These are phyloP conservation scores for Manduca sexta DNA, from an alignment of 1,140 invertebrate genomes.

Conservation along the genomic window DNA sequence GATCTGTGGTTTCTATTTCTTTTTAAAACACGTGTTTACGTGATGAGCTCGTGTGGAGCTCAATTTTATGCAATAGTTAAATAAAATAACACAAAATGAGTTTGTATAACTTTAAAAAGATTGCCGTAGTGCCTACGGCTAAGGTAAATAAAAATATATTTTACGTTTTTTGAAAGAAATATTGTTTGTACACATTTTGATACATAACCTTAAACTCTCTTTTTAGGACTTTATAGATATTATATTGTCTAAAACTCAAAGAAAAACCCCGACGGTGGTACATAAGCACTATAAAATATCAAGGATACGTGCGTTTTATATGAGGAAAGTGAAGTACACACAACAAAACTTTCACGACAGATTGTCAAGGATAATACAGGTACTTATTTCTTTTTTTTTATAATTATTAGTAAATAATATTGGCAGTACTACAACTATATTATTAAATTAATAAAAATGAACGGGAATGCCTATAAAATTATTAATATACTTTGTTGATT, in stretches of 20 bases:
- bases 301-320: conserved; percentile 97
- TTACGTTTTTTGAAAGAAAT: not conserved
- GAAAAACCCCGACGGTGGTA: conserved; percentile 98
- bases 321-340: conserved; percentile 97
- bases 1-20: not conserved
- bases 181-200: not conserved
- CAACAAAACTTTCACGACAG: conserved; percentile 99
- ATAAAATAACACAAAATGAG: conserved; percentile 67
- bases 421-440: too few species aligned
- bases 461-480: too few species aligned
- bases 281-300: conserved; percentile 98
- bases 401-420: too few species aligned
- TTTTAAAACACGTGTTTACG: conserved; percentile 57
- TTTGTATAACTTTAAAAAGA: conserved; percentile 99
- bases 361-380: conserved; percentile 95
- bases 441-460: too few species aligned
- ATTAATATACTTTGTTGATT: too few species aligned
- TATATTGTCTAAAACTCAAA: conserved; percentile 98
- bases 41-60: conserved; percentile 31
- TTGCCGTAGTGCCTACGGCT: conserved; percentile 94
- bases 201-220: conserved; percentile 38
- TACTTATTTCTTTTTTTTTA: conserved; percentile 43
- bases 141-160: conserved; percentile 80
- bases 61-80: conserved; percentile 33
- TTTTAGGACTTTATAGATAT: conserved; percentile 98